Evolutionary conservation across 2,888 invertebrate genomes (phyloP), one percentile per base, ranked within the genome.

Genomic region (Phortica okadai): DNA sequence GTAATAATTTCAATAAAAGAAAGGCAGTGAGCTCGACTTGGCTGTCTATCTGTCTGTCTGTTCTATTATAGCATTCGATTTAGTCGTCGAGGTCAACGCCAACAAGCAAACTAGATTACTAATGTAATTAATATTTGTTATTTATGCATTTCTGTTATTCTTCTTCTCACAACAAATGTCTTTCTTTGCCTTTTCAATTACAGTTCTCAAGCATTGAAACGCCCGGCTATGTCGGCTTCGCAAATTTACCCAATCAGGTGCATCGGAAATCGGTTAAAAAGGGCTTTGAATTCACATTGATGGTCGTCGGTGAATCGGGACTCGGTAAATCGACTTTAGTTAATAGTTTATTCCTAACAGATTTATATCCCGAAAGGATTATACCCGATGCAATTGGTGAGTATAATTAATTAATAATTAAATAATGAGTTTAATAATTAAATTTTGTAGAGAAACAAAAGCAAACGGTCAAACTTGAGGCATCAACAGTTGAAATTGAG

Each of bases 241-340:
- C 98, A 73, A 98, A 98, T 93, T 92, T 99, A 58, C 98, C 98
- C 1, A 98, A 98, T 92, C 98, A 98, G 92, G 98, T 99, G 42
- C 98, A 99, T 91, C 93, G 98, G 80, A 99, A 99, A 92, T 98
- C 98, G 0, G 98, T 98, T 74, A 99, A 99, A 92, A 98, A 98
- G 90, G 98, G 98, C 33, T 99, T 99, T 90, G 98, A 98, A 92
- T 99, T 99, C 91, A 98, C 98, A 0, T 92, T 99, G 11, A 98
- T 99, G 98, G 98, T 99, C 75, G 98, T 97, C 8, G 97, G 97
- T 56, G 96, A 97, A 88, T 95, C 95, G 83, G 98, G 98, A 0
- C 92, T 98, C 58, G 99, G 99, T 54, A 99, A 99, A 92, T 98
- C 98, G 0, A 99, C 99, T 0, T 93, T 99, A 70, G 97, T 99